phyloP scores from a whole-genome alignment of 2,797 vertebrate genomes.

The Platyrinchus mystaceus region DNA sequence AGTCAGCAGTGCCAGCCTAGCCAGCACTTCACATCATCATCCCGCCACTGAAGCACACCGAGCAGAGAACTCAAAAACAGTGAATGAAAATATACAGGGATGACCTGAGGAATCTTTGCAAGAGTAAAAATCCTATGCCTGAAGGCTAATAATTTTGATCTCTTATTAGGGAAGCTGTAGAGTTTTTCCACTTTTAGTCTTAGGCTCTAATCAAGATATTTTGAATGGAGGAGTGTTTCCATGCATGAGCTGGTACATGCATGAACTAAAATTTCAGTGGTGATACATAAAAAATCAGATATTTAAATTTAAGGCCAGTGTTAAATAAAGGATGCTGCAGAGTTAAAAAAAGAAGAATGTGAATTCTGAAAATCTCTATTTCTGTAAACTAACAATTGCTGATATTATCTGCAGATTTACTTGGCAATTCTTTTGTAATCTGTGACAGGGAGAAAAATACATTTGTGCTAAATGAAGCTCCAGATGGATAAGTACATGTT shows the following conservation, averaged over 20 bases:
- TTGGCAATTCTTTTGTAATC: not conserved
- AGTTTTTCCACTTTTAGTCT: not conserved
- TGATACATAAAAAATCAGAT: not conserved
- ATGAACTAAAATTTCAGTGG: not conserved
- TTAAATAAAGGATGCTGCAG: not conserved
- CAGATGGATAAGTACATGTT: not conserved
- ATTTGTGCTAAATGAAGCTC: not conserved
- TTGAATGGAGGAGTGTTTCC: not conserved
- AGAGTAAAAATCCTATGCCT: not conserved
- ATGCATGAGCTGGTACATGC: not conserved
- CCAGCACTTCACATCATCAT: not conserved
- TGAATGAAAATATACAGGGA: not conserved
- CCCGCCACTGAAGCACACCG: not conserved
- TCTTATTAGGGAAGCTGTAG: not conserved
- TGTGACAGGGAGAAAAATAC: not conserved
- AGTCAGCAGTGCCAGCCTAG: not conserved
- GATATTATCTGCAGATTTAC: not conserved
- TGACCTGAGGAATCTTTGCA: not conserved
- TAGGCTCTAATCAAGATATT: not conserved
- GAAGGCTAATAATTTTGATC: not conserved
- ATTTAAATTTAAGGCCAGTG: not conserved
- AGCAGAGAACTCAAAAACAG: not conserved
- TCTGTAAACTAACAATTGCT: not conserved
- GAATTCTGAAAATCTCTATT: not conserved
- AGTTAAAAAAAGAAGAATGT: not conserved